phyloP scores from a whole-genome alignment of 2,888 invertebrate genomes.

The Lasius fuliginosus region DNA sequence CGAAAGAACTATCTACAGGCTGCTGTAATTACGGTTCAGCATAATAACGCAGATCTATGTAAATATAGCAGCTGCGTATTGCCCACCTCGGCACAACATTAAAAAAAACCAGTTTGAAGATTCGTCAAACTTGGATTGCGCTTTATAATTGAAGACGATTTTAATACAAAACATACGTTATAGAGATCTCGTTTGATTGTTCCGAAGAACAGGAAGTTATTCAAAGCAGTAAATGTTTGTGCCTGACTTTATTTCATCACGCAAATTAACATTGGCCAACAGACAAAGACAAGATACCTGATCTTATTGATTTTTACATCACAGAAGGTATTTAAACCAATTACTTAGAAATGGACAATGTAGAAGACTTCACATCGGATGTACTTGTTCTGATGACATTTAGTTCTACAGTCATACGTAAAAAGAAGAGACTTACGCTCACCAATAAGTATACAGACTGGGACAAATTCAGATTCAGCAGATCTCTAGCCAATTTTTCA shows the following conservation, averaged over 20 bases:
- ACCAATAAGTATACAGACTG: background rate
- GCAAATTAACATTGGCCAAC: conserved; percentile 1
- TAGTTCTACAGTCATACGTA: background rate
- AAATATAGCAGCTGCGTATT: background rate
- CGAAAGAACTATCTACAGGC: background rate
- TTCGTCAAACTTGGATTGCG: background rate
- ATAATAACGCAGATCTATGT: background rate
- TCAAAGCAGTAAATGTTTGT: background rate
- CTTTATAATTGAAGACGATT: background rate
- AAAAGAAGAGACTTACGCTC: background rate
- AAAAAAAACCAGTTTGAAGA: background rate
- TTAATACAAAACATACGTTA: background rate
- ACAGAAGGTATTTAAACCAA: background rate
- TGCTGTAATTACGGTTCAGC: background rate
- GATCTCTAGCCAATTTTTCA: no score
- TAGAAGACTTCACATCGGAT: background rate
- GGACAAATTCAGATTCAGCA: background rate
- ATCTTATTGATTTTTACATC: background rate
- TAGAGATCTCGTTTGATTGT: conserved; percentile 68
- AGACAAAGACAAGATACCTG: background rate
- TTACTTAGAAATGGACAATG: background rate
- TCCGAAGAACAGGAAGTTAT: conserved; percentile 16
- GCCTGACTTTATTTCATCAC: background rate
- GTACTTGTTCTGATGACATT: background rate
- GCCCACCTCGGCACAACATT: background rate